phyloP scores from a whole-genome alignment of 2,113 vertebrate genomes.

The Aegotheles bennettii region DNA sequence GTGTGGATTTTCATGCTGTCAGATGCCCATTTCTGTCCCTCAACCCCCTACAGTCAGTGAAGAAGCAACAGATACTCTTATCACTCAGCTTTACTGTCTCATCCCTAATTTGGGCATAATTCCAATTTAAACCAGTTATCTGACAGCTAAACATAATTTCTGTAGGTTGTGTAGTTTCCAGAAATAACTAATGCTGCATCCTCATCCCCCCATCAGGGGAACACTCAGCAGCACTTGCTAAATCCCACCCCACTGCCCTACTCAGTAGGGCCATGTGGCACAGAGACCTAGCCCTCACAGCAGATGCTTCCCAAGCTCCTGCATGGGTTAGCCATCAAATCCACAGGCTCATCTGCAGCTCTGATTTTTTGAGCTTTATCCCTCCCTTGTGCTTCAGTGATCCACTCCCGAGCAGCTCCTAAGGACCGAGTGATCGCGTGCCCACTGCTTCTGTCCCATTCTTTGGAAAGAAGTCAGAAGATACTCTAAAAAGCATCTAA shows the following conservation, averaged over 20 bases:
- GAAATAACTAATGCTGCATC: conserved; percentile 24
- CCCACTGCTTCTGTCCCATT: background rate
- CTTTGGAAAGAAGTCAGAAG: background rate
- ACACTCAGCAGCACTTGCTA: background rate
- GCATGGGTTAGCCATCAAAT: background rate
- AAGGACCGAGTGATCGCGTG: background rate
- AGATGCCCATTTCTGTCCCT: background rate
- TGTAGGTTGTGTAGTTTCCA: conserved; percentile 5
- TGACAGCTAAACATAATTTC: conserved; percentile 48
- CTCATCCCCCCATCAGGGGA: background rate
- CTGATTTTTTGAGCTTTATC: background rate
- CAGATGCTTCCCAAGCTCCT: background rate
- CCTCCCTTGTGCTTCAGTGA: background rate
- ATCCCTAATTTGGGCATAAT: conserved; percentile 49
- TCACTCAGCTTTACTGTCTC: conserved; percentile 14
- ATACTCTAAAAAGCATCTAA: background rate
- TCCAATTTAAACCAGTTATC: conserved; percentile 54
- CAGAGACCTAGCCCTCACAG: background rate
- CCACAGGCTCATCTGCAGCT: background rate
- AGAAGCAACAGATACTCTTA: conserved; percentile 38
- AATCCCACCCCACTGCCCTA: background rate
- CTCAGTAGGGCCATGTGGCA: background rate
- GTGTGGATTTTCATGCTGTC: background rate
- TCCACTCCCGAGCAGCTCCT: background rate
- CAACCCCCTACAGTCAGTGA: background rate